These are phyloP conservation scores for Megalopta genalis DNA, from an alignment of 1,140 invertebrate genomes.

Conservation along the genomic window DNA sequence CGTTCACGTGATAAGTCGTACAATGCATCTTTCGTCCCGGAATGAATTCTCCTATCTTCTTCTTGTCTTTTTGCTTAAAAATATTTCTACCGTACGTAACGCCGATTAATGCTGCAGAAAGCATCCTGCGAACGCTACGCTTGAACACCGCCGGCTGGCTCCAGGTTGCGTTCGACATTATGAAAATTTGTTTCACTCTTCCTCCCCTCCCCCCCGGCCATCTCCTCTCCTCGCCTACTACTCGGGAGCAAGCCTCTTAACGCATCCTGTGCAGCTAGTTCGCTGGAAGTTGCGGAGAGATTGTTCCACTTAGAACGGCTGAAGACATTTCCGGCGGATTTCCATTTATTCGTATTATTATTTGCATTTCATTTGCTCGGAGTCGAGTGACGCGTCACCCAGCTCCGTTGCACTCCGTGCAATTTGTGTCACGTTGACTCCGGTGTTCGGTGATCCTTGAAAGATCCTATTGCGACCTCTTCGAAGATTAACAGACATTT, in stretches of 20 bases:
- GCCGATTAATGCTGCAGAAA: too few relatives aligned
- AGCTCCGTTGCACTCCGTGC: not conserved
- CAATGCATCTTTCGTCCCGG: too few relatives aligned
- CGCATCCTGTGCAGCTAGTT: not conserved
- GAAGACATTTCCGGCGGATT: not conserved
- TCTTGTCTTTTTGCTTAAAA: too few relatives aligned
- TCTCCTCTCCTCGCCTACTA: too few relatives aligned
- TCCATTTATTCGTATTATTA: not conserved
- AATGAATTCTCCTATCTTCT: too few relatives aligned
- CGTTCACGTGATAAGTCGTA: too few relatives aligned
- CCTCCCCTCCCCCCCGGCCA: not conserved
- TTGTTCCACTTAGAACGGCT: not conserved
- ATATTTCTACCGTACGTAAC: too few relatives aligned
- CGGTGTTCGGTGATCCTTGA: too few relatives aligned
- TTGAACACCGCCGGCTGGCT: not conserved
- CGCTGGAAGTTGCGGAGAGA: not conserved
- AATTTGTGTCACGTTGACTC: not conserved
- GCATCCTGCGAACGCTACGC: not conserved
- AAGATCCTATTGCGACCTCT: too few relatives aligned
- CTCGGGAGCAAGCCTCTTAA: not conserved
- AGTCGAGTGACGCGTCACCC: not conserved
- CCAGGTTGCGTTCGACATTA: not conserved
- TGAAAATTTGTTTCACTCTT: not conserved
- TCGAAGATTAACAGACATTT: too few relatives aligned
- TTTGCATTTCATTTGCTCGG: constrained; percentile 12